A percentile compares a stretch with the other conserved stretches of the same genome.
phyloP scores from a whole-genome alignment of 2,113 vertebrate genomes.

The Speoplatyrhinus poulsoni region DNA sequence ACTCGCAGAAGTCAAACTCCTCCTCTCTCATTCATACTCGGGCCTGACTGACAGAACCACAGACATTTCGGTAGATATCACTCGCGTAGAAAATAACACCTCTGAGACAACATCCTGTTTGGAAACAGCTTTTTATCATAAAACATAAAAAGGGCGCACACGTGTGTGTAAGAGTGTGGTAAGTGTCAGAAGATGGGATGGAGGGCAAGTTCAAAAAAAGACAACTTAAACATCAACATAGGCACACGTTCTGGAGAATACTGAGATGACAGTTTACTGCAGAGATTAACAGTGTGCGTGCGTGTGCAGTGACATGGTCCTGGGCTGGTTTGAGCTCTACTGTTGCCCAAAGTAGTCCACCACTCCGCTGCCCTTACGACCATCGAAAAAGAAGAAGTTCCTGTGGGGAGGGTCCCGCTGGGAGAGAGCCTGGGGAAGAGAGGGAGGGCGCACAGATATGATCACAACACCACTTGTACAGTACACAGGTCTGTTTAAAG shows the following conservation, averaged over 20 bases:
- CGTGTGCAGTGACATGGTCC: constrained; percentile 13
- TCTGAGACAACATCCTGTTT: constrained; percentile 4
- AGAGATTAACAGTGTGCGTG: not conserved
- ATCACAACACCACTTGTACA: not conserved
- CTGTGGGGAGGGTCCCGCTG: constrained; percentile 88
- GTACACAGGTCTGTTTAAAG: not conserved
- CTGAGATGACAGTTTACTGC: not conserved
- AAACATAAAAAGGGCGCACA: constrained; percentile 58
- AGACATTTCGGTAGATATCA: not conserved
- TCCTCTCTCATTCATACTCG: too few species aligned
- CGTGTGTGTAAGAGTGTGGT: not conserved
- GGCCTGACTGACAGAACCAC: too few species aligned
- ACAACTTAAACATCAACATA: constrained; percentile 1
- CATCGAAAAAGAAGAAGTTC: constrained; percentile 95
- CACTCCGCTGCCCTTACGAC: constrained; percentile 84
- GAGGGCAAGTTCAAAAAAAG: not conserved
- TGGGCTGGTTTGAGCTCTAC: constrained; percentile 53
- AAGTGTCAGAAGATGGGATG: not conserved
- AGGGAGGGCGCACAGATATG: not conserved
- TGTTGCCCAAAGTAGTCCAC: constrained; percentile 85
- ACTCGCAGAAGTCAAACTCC: too few species aligned
- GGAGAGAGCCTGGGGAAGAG: constrained; percentile 82
- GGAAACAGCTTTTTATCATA: constrained; percentile 60
- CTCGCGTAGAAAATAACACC: not conserved
- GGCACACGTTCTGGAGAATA: not conserved